Conservation (phyloP, 2,113 vertebrate species). For the Sander vitreus region DNA sequence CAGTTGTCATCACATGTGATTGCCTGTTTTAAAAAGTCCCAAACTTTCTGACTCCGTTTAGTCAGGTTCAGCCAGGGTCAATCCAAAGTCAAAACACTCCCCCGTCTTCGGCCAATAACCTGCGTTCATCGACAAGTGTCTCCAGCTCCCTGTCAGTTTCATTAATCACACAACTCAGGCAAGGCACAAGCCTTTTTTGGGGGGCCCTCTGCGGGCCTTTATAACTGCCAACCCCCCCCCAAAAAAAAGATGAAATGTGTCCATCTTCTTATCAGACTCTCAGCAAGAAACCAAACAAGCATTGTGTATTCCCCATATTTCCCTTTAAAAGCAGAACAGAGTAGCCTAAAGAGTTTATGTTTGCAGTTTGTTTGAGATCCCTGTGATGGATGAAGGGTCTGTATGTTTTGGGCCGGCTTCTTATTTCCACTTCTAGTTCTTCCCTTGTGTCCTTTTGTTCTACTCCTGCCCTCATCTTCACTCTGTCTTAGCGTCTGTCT, state of each 20-base stretch:
- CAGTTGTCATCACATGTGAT: constrained; percentile 75
- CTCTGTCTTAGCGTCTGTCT: constrained; percentile 30
- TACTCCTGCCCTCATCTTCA: not conserved
- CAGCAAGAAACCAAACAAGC: not conserved
- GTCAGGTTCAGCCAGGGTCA: constrained; percentile 61
- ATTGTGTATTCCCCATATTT: not conserved
- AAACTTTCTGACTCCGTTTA: constrained; percentile 54
- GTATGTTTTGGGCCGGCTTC: not conserved
- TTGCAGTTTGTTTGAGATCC: not conserved
- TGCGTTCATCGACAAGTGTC: constrained; percentile 16
- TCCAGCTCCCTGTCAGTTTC: constrained; percentile 25
- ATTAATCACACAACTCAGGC: not conserved
- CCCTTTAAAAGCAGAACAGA: not conserved
- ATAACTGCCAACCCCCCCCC: not conserved
- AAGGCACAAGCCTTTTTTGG: not conserved
- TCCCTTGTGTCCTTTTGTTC: constrained; percentile 16
- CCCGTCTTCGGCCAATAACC: constrained; percentile 17
- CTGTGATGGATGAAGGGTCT: constrained; percentile 3
- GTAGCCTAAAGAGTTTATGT: not conserved
- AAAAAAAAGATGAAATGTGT: not conserved
- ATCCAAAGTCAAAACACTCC: constrained; percentile 18
- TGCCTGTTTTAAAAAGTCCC: constrained; percentile 62
- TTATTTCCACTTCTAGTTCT: not conserved
- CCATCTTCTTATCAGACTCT: not conserved
- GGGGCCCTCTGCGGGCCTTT: not conserved